Evolutionary conservation across 2,888 invertebrate species (phyloP).

Genomic region (Alloplasta piceator): DNA sequence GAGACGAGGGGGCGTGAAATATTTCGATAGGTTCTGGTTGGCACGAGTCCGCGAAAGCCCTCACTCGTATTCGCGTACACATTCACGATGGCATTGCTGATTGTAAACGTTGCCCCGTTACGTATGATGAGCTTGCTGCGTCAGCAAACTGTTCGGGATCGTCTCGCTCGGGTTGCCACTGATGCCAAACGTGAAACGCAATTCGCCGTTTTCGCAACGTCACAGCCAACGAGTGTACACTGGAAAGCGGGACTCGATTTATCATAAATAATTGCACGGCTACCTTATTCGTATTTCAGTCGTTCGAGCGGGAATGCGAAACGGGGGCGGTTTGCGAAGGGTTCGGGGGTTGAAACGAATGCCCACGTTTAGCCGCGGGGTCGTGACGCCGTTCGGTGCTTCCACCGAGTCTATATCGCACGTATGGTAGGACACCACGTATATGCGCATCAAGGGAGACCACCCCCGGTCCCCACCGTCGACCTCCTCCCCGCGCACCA

Average conservation of each 20-base stretch:
- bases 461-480: constrained; percentile 27
- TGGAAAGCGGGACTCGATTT: constrained; percentile 72
- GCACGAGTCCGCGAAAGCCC: constrained; percentile 46
- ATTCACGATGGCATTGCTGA: constrained; percentile 62
- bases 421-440: neutral
- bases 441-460: too few relatives aligned
- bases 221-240: constrained; percentile 62
- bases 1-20: constrained; percentile 47
- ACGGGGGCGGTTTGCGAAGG: neutral
- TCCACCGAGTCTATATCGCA: neutral
- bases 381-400: constrained; percentile 15
- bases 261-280: constrained; percentile 80
- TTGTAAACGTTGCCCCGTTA: constrained; percentile 66
- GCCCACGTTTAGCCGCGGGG: neutral
- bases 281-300: constrained; percentile 70
- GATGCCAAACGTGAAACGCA: constrained; percentile 56
- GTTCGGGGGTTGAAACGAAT: too few relatives aligned
- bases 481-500: constrained; percentile 69
- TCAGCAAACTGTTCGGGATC: constrained; percentile 62
- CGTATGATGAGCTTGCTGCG: constrained; percentile 64
- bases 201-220: constrained; percentile 57
- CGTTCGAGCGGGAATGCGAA: constrained; percentile 65
- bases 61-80: constrained; percentile 14
- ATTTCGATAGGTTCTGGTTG: constrained; percentile 57
- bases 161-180: constrained; percentile 40